These are phyloP conservation scores for Nymphalis c-album DNA, from an alignment of 2,888 invertebrate genomes.

Conservation along the genomic window DNA sequence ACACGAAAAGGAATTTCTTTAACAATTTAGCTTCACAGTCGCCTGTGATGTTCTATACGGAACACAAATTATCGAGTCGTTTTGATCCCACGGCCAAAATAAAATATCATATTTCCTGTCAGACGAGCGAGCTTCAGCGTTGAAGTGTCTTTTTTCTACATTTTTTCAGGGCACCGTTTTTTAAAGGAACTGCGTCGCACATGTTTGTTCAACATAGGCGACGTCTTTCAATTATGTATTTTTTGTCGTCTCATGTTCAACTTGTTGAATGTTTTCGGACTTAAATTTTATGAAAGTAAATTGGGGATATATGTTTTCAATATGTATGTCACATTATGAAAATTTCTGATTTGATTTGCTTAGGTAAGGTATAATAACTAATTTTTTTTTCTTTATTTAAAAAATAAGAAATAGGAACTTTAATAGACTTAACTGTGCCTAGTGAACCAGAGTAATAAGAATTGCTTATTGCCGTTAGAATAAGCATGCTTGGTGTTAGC, in stretches of 20 bases:
- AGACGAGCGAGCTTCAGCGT: conserved; percentile 72
- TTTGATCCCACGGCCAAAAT: conserved; percentile 81
- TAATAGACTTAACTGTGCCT: conserved; percentile 3
- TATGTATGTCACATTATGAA: background rate
- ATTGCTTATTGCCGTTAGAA: conserved; percentile 51
- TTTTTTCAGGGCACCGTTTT: conserved; percentile 69
- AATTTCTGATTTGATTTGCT: conserved; percentile 11
- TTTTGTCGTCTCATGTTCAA: conserved; percentile 38
- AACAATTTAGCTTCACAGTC: conserved; percentile 72
- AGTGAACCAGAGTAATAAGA: conserved; percentile 30
- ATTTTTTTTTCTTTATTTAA: background rate
- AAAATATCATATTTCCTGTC: conserved; percentile 82
- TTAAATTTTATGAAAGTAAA: conserved; percentile 23
- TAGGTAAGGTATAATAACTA: background rate
- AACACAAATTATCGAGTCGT: conserved; percentile 78
- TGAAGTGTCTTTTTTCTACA: conserved; percentile 69
- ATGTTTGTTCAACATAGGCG: conserved; percentile 75
- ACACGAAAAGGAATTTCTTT: conserved; percentile 67
- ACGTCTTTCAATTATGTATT: conserved; percentile 50
- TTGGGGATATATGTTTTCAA: conserved; percentile 1
- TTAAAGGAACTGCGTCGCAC: conserved; percentile 77
- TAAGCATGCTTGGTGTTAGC: conserved; percentile 51
- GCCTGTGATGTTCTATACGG: conserved; percentile 72
- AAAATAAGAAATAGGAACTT: background rate
- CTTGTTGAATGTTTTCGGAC: conserved; percentile 32